Evolutionary conservation across 2,113 vertebrate genomes (phyloP).

Genomic region (Rhea pennata): DNA sequence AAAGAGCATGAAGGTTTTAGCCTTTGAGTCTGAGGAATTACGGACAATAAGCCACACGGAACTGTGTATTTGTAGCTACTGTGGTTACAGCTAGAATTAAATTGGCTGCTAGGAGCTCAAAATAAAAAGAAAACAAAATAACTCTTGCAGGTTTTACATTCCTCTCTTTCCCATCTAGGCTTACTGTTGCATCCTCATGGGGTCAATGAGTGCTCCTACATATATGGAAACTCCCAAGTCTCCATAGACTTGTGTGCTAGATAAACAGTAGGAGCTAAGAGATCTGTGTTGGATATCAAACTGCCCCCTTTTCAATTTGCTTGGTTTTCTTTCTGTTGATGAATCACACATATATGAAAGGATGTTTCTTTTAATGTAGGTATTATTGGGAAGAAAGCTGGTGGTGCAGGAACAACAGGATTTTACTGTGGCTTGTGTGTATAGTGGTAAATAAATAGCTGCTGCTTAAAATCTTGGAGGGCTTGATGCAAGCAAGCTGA

Average conservation of each 20-base stretch:
- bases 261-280: neutral
- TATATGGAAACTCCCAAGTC: neutral
- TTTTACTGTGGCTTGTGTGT: neutral
- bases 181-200: neutral
- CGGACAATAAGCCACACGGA: neutral
- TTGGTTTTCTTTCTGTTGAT: neutral
- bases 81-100: neutral
- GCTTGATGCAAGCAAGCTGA: neutral
- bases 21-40: neutral
- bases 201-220: neutral
- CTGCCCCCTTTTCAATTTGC: neutral
- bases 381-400: neutral
- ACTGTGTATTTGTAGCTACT: neutral
- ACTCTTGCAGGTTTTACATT: constrained; percentile 3
- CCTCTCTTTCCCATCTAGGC: neutral
- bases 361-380: neutral
- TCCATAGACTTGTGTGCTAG: neutral
- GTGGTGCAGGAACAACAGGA: neutral
- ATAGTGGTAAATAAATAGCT: neutral
- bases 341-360: neutral
- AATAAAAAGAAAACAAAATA: constrained; percentile 7
- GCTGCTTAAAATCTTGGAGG: constrained; percentile 12
- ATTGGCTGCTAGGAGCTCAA: neutral
- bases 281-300: neutral
- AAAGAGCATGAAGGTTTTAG: neutral